phyloP scores from a whole-genome alignment of 2,797 vertebrate genomes.

The Lophotriccus pileatus region DNA sequence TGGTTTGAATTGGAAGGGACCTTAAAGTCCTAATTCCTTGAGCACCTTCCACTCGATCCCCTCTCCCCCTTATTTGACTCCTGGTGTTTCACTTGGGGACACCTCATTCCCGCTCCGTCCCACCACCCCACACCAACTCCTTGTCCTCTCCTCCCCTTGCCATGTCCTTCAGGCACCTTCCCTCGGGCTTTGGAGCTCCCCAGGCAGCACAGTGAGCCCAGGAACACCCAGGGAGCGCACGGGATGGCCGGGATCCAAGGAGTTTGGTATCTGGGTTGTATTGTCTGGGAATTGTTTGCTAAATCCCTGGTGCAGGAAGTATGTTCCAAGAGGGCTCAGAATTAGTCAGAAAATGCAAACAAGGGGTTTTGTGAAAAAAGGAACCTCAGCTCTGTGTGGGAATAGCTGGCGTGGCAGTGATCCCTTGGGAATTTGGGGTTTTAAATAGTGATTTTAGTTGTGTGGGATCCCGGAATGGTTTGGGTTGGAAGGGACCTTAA shows the following conservation, averaged over 20 bases:
- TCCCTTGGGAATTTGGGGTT: neutral
- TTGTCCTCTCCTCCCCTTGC: neutral
- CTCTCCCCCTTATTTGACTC: neutral
- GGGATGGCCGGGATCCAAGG: neutral
- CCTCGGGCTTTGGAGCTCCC: neutral
- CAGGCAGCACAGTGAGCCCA: neutral
- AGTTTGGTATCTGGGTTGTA: neutral
- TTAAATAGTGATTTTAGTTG: fast-evolving
- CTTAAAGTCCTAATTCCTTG: neutral
- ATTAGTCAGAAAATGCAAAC: neutral
- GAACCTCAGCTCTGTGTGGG: neutral
- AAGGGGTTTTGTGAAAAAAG: neutral
- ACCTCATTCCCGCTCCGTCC: neutral
- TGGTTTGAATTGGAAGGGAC: neutral
- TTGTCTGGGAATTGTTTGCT: slow-evolving; percentile 33
- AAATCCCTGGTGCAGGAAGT: neutral
- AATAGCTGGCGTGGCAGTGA: neutral
- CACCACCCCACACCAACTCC: neutral
- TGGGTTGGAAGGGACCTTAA: neutral
- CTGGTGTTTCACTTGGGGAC: too few species aligned
- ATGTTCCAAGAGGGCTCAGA: neutral
- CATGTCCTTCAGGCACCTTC: neutral
- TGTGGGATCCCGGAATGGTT: neutral
- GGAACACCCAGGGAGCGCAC: neutral
- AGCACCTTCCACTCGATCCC: neutral